Conservation (phyloP, 2,797 vertebrate species). For the Otus scops region DNA sequence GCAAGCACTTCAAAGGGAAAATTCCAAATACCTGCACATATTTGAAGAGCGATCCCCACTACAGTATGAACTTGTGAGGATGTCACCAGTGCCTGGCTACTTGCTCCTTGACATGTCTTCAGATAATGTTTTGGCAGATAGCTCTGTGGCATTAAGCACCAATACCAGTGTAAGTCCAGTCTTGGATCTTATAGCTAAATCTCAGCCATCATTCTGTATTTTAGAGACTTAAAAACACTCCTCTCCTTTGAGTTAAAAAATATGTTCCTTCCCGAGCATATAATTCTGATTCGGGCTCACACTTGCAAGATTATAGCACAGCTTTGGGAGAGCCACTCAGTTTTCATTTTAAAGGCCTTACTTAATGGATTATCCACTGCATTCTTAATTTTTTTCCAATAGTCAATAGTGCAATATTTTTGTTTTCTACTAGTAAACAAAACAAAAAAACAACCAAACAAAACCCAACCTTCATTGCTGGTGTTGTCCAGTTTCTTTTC, state of each 20-base stretch:
- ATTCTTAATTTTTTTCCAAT: not conserved
- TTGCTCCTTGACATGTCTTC: not conserved
- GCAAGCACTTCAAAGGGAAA: not conserved
- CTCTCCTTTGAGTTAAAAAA: not conserved
- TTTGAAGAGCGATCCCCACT: not conserved
- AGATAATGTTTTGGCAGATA: not conserved
- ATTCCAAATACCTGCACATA: not conserved
- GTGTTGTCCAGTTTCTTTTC: not conserved
- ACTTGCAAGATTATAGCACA: not conserved
- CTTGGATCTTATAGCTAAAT: not conserved
- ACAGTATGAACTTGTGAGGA: fast-evolving
- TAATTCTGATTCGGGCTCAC: fast-evolving
- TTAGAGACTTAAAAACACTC: not conserved
- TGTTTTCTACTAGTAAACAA: not conserved
- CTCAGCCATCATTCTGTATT: not conserved
- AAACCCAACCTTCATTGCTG: not conserved
- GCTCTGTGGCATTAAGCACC: not conserved
- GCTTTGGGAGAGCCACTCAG: not conserved
- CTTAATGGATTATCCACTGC: not conserved
- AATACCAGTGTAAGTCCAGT: not conserved
- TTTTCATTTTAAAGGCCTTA: not conserved
- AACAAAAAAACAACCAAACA: too few species aligned
- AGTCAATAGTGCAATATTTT: not conserved
- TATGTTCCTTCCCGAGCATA: not conserved
- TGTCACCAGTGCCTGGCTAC: not conserved